Conservation (phyloP, 2,113 vertebrate species). For the Boleophthalmus pectinirostris region DNA sequence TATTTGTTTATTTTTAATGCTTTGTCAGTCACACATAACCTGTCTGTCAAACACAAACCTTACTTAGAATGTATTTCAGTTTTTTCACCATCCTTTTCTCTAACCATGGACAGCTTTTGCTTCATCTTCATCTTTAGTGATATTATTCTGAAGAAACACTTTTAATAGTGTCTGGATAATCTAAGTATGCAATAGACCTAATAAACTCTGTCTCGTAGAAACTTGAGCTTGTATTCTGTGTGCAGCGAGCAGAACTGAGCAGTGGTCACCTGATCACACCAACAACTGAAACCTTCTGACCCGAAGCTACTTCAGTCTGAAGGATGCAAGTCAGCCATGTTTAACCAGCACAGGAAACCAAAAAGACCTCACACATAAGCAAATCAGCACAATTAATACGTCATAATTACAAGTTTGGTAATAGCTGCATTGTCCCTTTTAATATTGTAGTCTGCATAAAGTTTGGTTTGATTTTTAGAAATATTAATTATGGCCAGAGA, state of each 20-base stretch:
- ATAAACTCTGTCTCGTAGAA: neutral
- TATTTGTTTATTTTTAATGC: too few species aligned
- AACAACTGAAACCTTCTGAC: slow-evolving; percentile 29
- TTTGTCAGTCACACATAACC: too few species aligned
- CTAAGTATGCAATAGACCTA: neutral
- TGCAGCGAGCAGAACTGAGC: slow-evolving; percentile 13
- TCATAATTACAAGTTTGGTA: neutral
- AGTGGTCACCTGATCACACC: slow-evolving; percentile 48
- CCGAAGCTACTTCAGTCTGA: slow-evolving; percentile 17
- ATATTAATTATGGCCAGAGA: neutral
- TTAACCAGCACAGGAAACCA: neutral
- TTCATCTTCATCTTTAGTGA: neutral
- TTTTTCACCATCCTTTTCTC: too few species aligned
- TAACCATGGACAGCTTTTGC: too few species aligned
- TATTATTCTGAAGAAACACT: neutral
- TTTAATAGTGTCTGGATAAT: neutral
- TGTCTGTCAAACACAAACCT: too few species aligned
- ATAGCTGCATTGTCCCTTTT: neutral
- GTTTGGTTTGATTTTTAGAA: neutral
- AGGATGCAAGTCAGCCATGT: neutral
- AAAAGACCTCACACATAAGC: neutral
- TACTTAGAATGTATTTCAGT: too few species aligned
- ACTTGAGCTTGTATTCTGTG: slow-evolving; percentile 31
- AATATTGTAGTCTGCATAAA: neutral
- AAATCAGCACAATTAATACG: neutral